Evolutionary conservation across 2,113 vertebrate species (phyloP), one percentile per base, ranked within the genome.

Genomic region (Eolophus roseicapilla): DNA sequence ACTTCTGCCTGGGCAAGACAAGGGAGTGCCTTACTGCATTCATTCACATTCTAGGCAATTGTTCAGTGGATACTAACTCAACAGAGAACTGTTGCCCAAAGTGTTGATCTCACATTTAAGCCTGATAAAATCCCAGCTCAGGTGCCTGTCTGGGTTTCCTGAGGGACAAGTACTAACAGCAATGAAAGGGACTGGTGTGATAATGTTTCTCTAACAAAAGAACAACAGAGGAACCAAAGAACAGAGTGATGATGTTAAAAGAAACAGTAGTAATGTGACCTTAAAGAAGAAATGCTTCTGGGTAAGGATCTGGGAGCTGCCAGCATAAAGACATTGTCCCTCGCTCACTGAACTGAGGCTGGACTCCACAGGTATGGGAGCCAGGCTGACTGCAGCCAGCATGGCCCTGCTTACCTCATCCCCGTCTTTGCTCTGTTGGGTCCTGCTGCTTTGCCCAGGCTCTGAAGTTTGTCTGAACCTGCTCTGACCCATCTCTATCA

Each of bases 321-420:
- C 37, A 18, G 10, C 27, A 19, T n/a, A 24, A 70, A 90, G 50
- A 44, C 8, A 41, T 11, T 1, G 0, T 62, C 41, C 31, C 10
- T 67, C 1, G 1, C 37, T 63, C 5, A 27, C 8, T 25, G 46
- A 84, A 33, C 7, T 27, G 28, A 70, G 31, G 11, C 31, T 75
- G 37, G 18, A 63, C 9, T 67, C 46, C 3, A 5, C 0, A 0
- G 41, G 24, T 15, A 7, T 5, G 8, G 39, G 63, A 81, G 49
- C 50, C 37, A 33, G 35, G 46, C 67, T 80, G 67, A 24, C 73
- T 77, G 73, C 23, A 46, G 49, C 44, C 1, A 2, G 16, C 69
- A 59, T 0, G 0, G 10, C 10, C 13, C 17, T 53, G 57, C 39
- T 88, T 17, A 25, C 17, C 4, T 8, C 0, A 1, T 46, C 76